A percentile compares a stretch with the other conserved stretches of the same genome.
Evolutionary conservation across 2,113 vertebrate species (phyloP).

Genomic region (Hemiprocne comata): DNA sequence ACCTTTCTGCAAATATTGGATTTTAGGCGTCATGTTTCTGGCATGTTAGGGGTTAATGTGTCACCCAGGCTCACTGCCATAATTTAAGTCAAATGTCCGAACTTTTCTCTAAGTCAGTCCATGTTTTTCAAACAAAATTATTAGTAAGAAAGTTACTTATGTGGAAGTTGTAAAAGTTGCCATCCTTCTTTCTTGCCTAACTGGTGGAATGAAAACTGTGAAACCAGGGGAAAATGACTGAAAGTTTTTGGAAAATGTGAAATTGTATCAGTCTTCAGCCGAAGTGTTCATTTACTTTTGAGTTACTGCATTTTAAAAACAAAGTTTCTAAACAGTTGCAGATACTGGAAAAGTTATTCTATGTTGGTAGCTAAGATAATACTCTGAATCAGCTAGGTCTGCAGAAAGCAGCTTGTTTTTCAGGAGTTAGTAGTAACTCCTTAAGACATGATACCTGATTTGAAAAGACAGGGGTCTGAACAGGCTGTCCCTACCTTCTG

Average conservation of each 20-base stretch:
- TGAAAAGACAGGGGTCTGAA: background rate
- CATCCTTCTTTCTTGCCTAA: background rate
- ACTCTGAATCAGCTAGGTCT: background rate
- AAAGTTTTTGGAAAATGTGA: background rate
- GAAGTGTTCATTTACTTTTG: background rate
- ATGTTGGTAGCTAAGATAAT: background rate
- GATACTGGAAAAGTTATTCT: background rate
- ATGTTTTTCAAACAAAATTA: background rate
- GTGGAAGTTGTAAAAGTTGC: background rate
- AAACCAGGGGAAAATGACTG: background rate
- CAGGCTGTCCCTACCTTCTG: background rate
- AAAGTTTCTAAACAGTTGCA: background rate
- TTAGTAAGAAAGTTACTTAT: background rate
- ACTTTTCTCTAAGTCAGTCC: background rate
- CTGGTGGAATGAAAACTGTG: background rate
- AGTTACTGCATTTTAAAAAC: background rate
- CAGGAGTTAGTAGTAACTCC: background rate
- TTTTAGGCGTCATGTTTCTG: rapidly evolving
- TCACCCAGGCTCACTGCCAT: background rate
- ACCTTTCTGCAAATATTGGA: background rate
- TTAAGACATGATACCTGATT: no score
- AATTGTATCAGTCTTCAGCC: background rate
- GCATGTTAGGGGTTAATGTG: background rate
- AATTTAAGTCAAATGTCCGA: background rate
- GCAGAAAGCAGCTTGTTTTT: background rate